Evolutionary conservation across 2,113 vertebrate genomes (phyloP), one percentile per base, ranked within the genome.

Genomic region (Micronycteris hirsuta): DNA sequence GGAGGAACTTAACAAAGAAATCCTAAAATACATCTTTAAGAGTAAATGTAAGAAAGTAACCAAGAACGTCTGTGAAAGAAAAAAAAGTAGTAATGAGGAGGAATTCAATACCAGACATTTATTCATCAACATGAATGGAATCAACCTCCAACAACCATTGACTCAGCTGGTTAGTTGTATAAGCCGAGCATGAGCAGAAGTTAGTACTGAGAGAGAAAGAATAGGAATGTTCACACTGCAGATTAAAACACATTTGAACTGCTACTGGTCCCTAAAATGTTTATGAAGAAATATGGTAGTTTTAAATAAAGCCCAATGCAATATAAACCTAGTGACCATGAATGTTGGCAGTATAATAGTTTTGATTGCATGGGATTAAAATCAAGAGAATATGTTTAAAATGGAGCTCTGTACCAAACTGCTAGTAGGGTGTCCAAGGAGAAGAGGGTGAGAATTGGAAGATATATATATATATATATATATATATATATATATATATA

Each of bases 221-320:
- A 61, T 33, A 86, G 17, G 9, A 87, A 45, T 58, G 41, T 89
- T 89, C 24, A 41, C 11, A 47, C 4, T 95, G 3, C 3, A 89
- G 45, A 91, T 95, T 81, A 85, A 90, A 96, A 47, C 41, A 13
- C 10, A 89, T 67, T 92, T 93, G 86, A 82, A n/a, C 45, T 73
- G 47, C 22, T 71, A 52, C 41, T 86, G 4, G 78, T 91, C 0
- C 33, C n/a, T 58, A 70, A 80, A 96, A 58, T 81, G 31, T 61
- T 93, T 49, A 85, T 45, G 26, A n/a, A 93, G 63, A 92, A 92
- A 80, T 74, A 85, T 82, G 1, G 7, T 38, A 86, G n/a, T 86
- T 88, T 77, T 93, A 93, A 95, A 74, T 65, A 88, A 56, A 65
- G 3, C 19, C 7, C 33, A 73, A 36, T 74, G 24, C 77, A 54